These are phyloP conservation scores for Steinernema khuongi DNA, from an alignment of 1,140 invertebrate genomes.

Conservation along the genomic window DNA sequence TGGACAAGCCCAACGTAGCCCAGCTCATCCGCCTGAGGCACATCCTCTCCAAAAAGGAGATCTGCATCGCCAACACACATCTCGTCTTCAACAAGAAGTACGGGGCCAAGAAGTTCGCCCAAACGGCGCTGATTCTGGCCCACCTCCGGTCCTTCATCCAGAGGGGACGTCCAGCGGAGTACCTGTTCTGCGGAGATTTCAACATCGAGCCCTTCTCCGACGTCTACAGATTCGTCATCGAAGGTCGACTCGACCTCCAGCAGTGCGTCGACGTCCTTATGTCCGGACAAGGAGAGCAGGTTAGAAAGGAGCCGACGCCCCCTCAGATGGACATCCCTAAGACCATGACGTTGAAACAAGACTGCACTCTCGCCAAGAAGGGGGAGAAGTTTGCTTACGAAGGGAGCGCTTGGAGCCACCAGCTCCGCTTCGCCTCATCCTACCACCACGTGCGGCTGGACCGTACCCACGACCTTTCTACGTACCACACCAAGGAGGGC, in stretches of 20 bases:
- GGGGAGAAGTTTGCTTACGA: not conserved
- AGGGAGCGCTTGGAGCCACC: not conserved
- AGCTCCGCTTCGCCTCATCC: not conserved
- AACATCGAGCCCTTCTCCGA: not conserved
- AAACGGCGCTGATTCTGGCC: not conserved
- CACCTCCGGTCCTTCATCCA: not conserved
- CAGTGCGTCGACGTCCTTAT: not conserved
- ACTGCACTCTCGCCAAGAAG: not conserved
- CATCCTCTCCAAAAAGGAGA: not conserved
- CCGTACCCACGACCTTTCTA: not conserved
- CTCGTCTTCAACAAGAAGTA: not conserved
- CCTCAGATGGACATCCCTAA: not conserved
- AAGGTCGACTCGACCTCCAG: not conserved
- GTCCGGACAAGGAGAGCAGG: not conserved
- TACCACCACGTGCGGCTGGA: not conserved
- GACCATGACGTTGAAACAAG: not conserved
- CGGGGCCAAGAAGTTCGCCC: not conserved
- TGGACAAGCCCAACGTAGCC: not conserved
- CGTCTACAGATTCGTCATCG: not conserved
- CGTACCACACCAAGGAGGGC: not conserved
- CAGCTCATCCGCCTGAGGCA: not conserved
- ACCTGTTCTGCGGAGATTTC: not conserved
- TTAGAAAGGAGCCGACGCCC: not conserved
- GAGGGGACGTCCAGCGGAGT: not conserved
- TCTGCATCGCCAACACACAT: not conserved